phyloP scores from a whole-genome alignment of 92 coral and sea anemone genomes.

The Epizoanthus illoricatus region DNA sequence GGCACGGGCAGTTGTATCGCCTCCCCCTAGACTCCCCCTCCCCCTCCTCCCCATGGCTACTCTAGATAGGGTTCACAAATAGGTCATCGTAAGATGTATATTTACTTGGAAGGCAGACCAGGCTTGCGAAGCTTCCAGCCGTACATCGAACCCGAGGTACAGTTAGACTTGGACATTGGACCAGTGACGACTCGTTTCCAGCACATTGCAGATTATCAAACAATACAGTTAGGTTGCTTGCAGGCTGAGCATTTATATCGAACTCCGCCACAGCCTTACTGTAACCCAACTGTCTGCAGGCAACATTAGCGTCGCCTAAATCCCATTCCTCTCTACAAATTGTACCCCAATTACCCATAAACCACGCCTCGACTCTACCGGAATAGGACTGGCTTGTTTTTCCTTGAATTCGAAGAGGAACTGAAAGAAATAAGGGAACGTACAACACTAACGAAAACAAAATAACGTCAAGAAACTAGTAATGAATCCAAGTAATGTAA shows the following conservation, averaged over 20 bases:
- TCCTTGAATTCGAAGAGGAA: not conserved
- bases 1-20: too few relatives aligned
- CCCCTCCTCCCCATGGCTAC: too few relatives aligned
- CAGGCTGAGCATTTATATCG: not conserved
- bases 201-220: not conserved
- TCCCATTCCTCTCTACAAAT: not conserved
- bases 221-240: not conserved
- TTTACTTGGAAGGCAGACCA: not conserved
- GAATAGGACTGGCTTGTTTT: not conserved
- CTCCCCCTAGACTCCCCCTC: too few relatives aligned
- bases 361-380: not conserved
- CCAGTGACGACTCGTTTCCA: not conserved
- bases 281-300: not conserved
- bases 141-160: not conserved
- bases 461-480: too few relatives aligned
- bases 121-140: not conserved
- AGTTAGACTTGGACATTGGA: not conserved
- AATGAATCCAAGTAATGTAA: too few relatives aligned
- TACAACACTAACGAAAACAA: too few relatives aligned
- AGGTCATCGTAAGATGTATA: too few relatives aligned
- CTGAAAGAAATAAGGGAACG: not conserved
- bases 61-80: too few relatives aligned
- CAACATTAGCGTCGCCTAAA: not conserved
- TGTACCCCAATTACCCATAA: not conserved
- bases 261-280: too few relatives aligned